Base-by-base conservation (phyloP, 1,140 invertebrate species). In the Eciton burchellii region DNA sequence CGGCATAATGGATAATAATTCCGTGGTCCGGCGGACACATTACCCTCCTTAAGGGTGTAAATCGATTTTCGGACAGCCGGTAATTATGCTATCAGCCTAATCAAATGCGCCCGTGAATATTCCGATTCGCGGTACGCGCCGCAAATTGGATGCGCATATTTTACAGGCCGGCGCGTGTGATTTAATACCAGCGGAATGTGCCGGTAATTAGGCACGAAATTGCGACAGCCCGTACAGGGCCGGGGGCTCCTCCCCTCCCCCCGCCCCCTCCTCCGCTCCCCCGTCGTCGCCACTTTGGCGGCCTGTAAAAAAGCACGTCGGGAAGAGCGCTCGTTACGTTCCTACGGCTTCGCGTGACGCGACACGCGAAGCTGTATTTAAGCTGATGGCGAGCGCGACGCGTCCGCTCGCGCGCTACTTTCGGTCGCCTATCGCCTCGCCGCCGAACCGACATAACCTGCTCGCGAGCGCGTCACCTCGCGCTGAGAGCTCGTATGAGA, bases 321-420 rank as follows among this genome's bases (percentile, higher is more conserved):
- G 52, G 54, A 77, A 77, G 52, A 65, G 35, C 35, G 41, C 72
- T 62, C 59, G 72, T 77, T 74, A 76, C 81, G 65, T 82, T 83
- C 71, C 60, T n/a, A n/a, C n/a, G 54, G 45, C 41, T n/a, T n/a
- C n/a, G n/a, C 45, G 60, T 82, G 60, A 82, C 72, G 41, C 19
- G 81, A 83, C 81, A 83, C 81, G 81, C 81, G 62, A 83, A 77
- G 59, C 43, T 49, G 72, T 63, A 76, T 77, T 83, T 83, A 83
- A 83, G 79, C 12, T 59, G 54, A 0, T 70, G 12, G 3, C 65
- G n/a, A 21, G 6, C 29, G 3, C 56, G 63, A 59, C 24, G 54
- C 41, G 59, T 71, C 52, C 56, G 63, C 26, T 43, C 43, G 11
- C 26, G 16, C 16, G 52, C 14, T 35, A 41, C 45, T 43, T 66